phyloP scores from a whole-genome alignment of 2,888 invertebrate genomes.

The Andricus curvator region DNA sequence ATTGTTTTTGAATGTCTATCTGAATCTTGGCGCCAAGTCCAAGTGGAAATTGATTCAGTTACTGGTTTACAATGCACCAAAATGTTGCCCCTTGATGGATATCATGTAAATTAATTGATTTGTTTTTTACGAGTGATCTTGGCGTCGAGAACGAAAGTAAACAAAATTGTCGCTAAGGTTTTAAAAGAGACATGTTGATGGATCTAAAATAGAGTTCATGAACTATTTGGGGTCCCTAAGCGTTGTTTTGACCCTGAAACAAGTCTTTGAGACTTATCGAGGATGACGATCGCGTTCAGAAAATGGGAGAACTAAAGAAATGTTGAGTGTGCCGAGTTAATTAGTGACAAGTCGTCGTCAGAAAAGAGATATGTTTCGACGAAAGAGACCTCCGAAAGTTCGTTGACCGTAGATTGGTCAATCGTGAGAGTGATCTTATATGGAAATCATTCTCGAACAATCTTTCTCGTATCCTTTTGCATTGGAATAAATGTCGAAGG shows the following conservation, averaged over 20 bases:
- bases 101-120: not conserved
- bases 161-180: not conserved
- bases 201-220: not conserved
- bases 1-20: too few relatives aligned
- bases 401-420: constrained; percentile 11
- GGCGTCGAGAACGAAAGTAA: not conserved
- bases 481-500: not conserved
- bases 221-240: not conserved
- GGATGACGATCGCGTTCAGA: constrained; percentile 16
- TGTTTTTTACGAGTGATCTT: not conserved
- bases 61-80: too few relatives aligned
- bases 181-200: not conserved
- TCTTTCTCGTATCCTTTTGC: not conserved
- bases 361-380: not conserved
- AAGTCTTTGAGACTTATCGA: constrained; percentile 21
- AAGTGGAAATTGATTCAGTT: too few relatives aligned
- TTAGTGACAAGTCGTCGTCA: constrained; percentile 5
- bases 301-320: constrained; percentile 22
- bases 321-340: constrained; percentile 9
- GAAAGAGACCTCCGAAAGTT: constrained; percentile 20
- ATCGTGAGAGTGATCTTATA: constrained; percentile 5
- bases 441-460: not conserved
- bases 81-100: too few relatives aligned
- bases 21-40: too few relatives aligned
- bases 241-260: constrained; percentile 24